These are phyloP conservation scores for Masticophis lateralis DNA, from an alignment of 2,797 vertebrate species.

Conservation along the genomic window DNA sequence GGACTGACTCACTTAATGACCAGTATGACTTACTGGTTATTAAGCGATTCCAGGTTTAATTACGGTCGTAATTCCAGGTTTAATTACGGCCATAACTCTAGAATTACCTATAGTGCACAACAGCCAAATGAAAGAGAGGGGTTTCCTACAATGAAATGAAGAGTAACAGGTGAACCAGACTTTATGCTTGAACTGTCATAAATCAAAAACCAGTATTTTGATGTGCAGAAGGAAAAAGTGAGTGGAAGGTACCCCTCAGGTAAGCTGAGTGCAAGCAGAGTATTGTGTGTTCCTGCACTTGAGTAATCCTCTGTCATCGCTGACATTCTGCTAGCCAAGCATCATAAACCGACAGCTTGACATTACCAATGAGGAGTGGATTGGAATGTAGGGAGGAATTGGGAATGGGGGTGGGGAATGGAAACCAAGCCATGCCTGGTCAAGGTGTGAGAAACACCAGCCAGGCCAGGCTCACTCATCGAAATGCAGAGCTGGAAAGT, in stretches of 20 bases:
- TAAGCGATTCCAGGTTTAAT: background rate
- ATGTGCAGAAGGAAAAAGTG: background rate
- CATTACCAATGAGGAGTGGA: too few species aligned
- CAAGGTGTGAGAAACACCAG: too few species aligned
- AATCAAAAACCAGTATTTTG: background rate
- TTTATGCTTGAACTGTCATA: background rate
- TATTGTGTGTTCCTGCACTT: background rate
- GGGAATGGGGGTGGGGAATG: too few species aligned
- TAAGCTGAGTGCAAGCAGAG: background rate
- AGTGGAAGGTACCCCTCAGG: background rate
- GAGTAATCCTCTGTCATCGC: background rate
- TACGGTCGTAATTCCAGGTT: background rate
- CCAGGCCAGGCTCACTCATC: too few species aligned
- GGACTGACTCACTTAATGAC: background rate
- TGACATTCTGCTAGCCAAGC: too few species aligned
- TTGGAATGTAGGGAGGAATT: too few species aligned
- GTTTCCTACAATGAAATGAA: background rate
- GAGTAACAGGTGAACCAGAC: background rate
- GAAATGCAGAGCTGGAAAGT: too few species aligned
- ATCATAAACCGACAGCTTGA: too few species aligned
- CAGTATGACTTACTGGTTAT: background rate
- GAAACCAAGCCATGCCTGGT: too few species aligned
- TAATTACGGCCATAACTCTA: background rate
- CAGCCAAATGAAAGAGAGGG: background rate
- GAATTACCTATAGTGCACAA: background rate